Base-by-base conservation (phyloP, 2,797 vertebrate species). In the Lutjanus argentimaculatus region DNA sequence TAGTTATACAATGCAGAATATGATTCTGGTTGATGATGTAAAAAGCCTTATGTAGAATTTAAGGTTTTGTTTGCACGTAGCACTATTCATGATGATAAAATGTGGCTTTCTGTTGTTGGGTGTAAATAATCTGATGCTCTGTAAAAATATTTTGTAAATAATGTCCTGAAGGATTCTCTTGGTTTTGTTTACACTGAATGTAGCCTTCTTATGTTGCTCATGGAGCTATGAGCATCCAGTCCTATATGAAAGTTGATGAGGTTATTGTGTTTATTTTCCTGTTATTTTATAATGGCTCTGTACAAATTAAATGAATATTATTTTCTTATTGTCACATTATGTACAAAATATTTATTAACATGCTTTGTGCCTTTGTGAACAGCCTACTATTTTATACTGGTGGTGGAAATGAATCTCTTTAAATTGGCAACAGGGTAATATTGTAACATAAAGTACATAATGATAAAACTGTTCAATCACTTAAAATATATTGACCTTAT, bases 271-370 rank as follows among this genome's bases (percentile, higher is more conserved):
- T 72, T 78, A 70, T 89, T 87, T 89, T 86, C 63, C 55, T 75
- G 73, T 65, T n/a, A 52, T 91, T 90, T 92, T 91, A 48, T 91
- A 88, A 87, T 80, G 66, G 63, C 63, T 80, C 74, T 91, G 85
- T 90, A 91, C 62, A 88, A 81, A 87, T 75, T 13, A 77, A 82
- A 84, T 77, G 82, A 86, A 80, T 83, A 75, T 80, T 85, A 86
- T 92, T 89, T 94, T 90, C 71, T 73, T 92, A 91, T 81, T 85
- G 51, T 88, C 55, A 57, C 19, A 74, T 42, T 61, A 69, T 89
- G 76, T 89, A 87, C 61, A 87, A 89, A 74, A 89, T 94, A 94
- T 95, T 94, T 94, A 93, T 94, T 92, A 72, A 79, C 57, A 87
- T 85, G 61, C 59, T 69, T 84, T 85, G 80, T 93, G 86, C 90